A percentile compares a stretch with the other conserved stretches of the same genome.
Conservation (phyloP, 2,113 vertebrate genomes). For the Myanophis thanlyinensis region DNA sequence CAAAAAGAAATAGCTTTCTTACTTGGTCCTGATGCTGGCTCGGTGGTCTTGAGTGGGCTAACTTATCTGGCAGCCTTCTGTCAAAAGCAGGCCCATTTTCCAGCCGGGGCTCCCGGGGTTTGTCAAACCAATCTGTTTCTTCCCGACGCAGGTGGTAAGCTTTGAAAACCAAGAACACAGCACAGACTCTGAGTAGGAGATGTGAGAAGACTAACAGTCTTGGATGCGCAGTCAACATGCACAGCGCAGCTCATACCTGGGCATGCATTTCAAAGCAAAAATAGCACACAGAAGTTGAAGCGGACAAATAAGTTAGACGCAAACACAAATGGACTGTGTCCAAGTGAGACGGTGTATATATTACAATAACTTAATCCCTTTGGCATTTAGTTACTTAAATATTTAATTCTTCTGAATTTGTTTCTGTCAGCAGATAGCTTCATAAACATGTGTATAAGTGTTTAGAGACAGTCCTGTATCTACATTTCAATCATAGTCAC, state of each 20-base stretch:
- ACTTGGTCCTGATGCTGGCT: conserved; percentile 80
- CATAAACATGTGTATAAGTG: neutral
- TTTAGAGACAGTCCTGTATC: neutral
- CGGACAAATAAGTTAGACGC: conserved; percentile 38
- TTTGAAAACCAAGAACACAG: conserved; percentile 79
- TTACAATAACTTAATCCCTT: neutral
- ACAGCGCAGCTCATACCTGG: conserved; percentile 47
- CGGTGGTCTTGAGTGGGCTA: conserved; percentile 69
- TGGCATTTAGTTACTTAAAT: conserved; percentile 11
- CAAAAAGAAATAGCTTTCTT: conserved; percentile 55
- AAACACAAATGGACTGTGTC: neutral
- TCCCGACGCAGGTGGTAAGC: conserved; percentile 96
- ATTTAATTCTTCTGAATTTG: neutral
- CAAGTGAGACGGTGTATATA: conserved; percentile 11
- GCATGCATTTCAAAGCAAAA: conserved; percentile 71
- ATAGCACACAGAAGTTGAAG: conserved; percentile 44
- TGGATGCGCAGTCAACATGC: conserved; percentile 66
- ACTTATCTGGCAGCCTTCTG: conserved; percentile 82
- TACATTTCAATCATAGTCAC: neutral
- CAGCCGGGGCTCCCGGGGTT: conserved; percentile 87
- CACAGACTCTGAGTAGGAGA: conserved; percentile 62
- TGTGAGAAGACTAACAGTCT: conserved; percentile 57
- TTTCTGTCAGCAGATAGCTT: neutral
- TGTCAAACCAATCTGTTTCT: conserved; percentile 99
- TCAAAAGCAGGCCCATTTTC: conserved; percentile 83